Conservation (phyloP, 1,140 invertebrate genomes). For the Asobara japonica region DNA sequence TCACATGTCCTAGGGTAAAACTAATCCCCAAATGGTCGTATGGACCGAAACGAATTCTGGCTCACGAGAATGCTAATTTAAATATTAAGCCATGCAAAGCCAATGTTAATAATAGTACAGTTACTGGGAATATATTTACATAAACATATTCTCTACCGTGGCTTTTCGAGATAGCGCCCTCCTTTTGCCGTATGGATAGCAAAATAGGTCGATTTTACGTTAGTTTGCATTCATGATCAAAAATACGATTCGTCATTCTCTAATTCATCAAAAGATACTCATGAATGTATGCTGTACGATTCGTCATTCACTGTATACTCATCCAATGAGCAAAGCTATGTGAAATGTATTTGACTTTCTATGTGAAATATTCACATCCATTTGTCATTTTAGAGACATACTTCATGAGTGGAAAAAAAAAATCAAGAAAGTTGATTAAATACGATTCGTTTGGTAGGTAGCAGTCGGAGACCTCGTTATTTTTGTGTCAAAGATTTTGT, state of each 20-base stretch:
- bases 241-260: background rate
- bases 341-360: background rate
- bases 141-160: constrained; percentile 39
- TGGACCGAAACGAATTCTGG: constrained; percentile 35
- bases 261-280: background rate
- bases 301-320: background rate
- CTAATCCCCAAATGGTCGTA: constrained; percentile 21
- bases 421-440: no score
- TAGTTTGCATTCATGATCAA: background rate
- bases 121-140: constrained; percentile 40
- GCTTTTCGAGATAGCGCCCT: background rate
- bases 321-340: background rate
- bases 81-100: constrained; percentile 48
- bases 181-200: background rate
- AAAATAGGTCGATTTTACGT: background rate
- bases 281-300: background rate
- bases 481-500: no score
- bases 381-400: background rate
- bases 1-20: background rate
- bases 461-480: no score
- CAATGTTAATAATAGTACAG: constrained; percentile 45
- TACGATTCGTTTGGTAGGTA: no score
- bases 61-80: constrained; percentile 40
- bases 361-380: background rate
- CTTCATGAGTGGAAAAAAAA: no score